phyloP scores from a whole-genome alignment of 2,113 vertebrate species.

The Aythya baeri region DNA sequence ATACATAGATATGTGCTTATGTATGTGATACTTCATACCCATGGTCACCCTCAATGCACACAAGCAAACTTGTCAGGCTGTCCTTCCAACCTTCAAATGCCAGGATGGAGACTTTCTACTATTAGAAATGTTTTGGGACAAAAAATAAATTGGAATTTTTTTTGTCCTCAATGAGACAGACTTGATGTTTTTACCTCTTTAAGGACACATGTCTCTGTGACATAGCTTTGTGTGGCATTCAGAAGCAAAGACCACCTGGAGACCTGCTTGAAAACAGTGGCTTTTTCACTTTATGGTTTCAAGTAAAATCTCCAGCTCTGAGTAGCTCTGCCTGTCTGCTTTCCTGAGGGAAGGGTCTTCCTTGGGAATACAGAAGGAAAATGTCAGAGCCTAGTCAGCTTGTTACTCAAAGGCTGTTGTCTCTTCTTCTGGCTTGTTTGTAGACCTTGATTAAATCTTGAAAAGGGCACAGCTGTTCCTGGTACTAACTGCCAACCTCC shows the following conservation, averaged over 20 bases:
- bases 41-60: neutral
- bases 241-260: neutral
- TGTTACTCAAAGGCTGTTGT: neutral
- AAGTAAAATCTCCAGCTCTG: neutral
- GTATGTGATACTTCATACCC: neutral
- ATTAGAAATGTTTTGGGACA: neutral
- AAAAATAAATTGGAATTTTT: neutral
- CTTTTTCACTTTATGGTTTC: neutral
- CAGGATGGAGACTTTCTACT: neutral
- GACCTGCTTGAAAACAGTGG: neutral
- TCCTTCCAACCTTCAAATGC: neutral
- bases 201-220: neutral
- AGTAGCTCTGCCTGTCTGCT: neutral
- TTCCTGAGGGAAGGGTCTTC: neutral
- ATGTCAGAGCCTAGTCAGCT: constrained; percentile 12
- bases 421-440: constrained; percentile 32
- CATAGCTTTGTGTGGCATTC: neutral
- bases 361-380: constrained; percentile 14
- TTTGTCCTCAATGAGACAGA: neutral
- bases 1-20: neutral
- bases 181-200: neutral
- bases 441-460: constrained; percentile 51
- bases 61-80: neutral
- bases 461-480: constrained; percentile 46
- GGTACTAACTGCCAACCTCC: constrained; percentile 46